These are phyloP conservation scores for rabbit (Oryctolagus cuniculus) DNA, from an alignment of 2,113 vertebrate species.

Conservation along the genomic window mOryCun1.1 NC_091433.1:20276501-20277000, in stretches of 20 bases:
- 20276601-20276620: conserved; percentile 22
- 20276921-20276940: conserved; percentile 81
- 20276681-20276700: conserved; percentile 51
- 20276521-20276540: conserved; percentile 45
- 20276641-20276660: conserved; percentile 56
- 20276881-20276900: conserved; percentile 59
- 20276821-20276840: conserved; percentile 74
- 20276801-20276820: conserved; percentile 63
- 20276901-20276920: conserved; percentile 79
- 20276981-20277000: conserved; percentile 61
- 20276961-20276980: conserved; percentile 76
- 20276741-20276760: conserved; percentile 41
- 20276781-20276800: conserved; percentile 64
- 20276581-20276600: conserved; percentile 52
- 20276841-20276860: conserved; percentile 55
- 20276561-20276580: conserved; percentile 14
- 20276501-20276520: conserved; percentile 16
- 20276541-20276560: not conserved
- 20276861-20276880: conserved; percentile 78
- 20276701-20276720: conserved; percentile 26
- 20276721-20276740: conserved; percentile 38
- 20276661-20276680: conserved; percentile 50
- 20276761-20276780: conserved; percentile 44
- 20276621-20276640: conserved; percentile 28
- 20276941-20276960: conserved; percentile 83